Base-by-base conservation (phyloP, 2,797 vertebrate species). In the Sorex maritimensis region DNA sequence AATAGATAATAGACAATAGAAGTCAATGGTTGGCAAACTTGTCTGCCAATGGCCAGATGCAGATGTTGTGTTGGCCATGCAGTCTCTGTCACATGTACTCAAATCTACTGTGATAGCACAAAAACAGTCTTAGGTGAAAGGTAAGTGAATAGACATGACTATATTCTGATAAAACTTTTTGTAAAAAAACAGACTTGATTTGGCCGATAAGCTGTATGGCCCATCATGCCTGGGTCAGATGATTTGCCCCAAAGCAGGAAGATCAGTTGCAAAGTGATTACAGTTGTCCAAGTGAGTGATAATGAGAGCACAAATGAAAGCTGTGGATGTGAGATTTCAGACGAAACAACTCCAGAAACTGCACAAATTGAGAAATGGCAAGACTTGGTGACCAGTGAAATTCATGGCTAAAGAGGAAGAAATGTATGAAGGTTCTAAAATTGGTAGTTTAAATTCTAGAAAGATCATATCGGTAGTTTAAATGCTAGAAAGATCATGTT, bases 261-360 rank as follows among this genome's bases (percentile, higher is more conserved):
- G 19, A 82, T 86, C 30, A 74, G 4, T 67, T 84, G 77, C 46
- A 6, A 83, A 81, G 6, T 6, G 11, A 78, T 46, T 79, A 15
- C 63, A 55, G 10, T 80, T 73, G 21, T 24, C 38, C 23, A 52
- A 10, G 12, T 46, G 46, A 73, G 4, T 79, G 44, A 61, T 49
- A 55, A 68, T 19, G 34, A 90, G 19, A 90, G 23, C 19, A 68
- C 92, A 38, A 95, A 77, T 74, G 75, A 21, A 19, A 86, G 44
- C 55, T 67, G 11, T 65, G 24, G 23, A n/a, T 8, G 14, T n/a
- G 41, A 84, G 52, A 30, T n/a, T 74, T 5, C 30, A 69, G 26
- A 83, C 23, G 61, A 88, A 71, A 75, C 63, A 71, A 75, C 65
- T 80, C 44, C 68, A 92, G 73, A 91, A 86, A 83, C 30, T 91